Percentiles rank a stretch among this genome's conserved stretches.
phyloP scores from a whole-genome alignment of 2,797 vertebrate species.

The Psittacula derbiana region DNA sequence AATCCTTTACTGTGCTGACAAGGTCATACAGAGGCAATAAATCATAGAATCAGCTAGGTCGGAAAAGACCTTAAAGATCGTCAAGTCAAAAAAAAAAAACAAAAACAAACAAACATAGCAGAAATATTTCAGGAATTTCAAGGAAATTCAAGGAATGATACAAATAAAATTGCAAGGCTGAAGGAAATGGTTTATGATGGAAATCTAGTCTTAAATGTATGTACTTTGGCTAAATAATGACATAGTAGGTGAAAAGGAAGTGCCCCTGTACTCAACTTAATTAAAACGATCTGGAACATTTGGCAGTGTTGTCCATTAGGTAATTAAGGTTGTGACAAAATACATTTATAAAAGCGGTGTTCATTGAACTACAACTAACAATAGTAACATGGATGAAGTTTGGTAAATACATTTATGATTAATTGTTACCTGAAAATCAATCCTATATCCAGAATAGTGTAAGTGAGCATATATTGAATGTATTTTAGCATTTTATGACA shows the following conservation, averaged over 20 bases:
- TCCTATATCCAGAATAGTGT: background rate
- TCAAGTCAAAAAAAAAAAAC: background rate
- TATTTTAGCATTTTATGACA: background rate
- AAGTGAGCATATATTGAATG: background rate
- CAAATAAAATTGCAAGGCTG: background rate
- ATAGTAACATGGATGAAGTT: background rate
- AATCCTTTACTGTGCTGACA: background rate
- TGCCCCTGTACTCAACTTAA: background rate
- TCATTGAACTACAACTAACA: background rate
- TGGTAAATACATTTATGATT: background rate
- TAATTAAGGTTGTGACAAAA: background rate
- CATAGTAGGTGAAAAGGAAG: background rate
- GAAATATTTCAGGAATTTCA: background rate
- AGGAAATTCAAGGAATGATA: background rate
- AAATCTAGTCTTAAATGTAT: background rate
- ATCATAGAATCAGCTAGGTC: background rate
- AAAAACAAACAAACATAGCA: background rate
- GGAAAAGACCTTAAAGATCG: background rate
- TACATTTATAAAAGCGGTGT: background rate
- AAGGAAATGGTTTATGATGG: background rate
- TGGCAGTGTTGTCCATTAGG: background rate
- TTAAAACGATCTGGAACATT: conserved; percentile 2
- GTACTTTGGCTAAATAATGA: conserved; percentile 12
- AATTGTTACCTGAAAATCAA: background rate
- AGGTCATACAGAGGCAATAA: background rate